These are phyloP conservation scores for Tigriopus japonicus DNA, from an alignment of 1,140 invertebrate species.

Conservation along the genomic window DNA sequence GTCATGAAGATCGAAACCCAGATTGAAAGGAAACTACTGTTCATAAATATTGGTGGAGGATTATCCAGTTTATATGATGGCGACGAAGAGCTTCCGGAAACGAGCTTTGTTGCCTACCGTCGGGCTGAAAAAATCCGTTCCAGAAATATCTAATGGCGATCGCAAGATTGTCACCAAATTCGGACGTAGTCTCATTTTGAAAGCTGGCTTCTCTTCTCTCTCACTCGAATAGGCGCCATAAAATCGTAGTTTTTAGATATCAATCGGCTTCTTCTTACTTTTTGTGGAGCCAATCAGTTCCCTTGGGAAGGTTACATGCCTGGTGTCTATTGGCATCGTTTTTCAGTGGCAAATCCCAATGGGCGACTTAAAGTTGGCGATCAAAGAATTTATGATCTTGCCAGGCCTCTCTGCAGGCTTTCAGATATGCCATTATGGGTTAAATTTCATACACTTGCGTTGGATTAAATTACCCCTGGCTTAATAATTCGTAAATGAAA, in stretches of 20 bases:
- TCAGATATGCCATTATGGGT: neutral
- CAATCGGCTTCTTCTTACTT: slow-evolving; percentile 2
- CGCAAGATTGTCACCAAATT: slow-evolving; percentile 7
- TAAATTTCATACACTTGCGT: too few species aligned
- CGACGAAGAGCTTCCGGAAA: slow-evolving; percentile 2
- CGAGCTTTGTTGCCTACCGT: neutral
- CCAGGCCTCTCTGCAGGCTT: slow-evolving; percentile 10
- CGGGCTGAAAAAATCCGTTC: neutral
- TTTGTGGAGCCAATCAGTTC: slow-evolving; percentile 13
- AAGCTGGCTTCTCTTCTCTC: neutral
- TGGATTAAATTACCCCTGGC: too few species aligned
- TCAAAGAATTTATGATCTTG: neutral
- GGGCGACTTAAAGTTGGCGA: neutral
- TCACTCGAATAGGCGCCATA: slow-evolving; percentile 1
- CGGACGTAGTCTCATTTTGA: slow-evolving; percentile 9
- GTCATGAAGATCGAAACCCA: slow-evolving; percentile 1
- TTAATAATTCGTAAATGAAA: too few species aligned
- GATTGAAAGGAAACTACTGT: neutral
- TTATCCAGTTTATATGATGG: slow-evolving; percentile 4
- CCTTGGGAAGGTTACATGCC: slow-evolving; percentile 8
- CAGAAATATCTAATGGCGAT: neutral
- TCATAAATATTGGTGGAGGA: slow-evolving; percentile 13
- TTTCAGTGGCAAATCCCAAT: neutral
- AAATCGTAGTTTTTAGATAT: slow-evolving; percentile 9
- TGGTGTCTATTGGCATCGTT: slow-evolving; percentile 5